Percentiles rank a stretch among this genome's conserved stretches.
Evolutionary conservation across 2,113 vertebrate species (phyloP).

Genomic region (Macrotis lagotis): DNA sequence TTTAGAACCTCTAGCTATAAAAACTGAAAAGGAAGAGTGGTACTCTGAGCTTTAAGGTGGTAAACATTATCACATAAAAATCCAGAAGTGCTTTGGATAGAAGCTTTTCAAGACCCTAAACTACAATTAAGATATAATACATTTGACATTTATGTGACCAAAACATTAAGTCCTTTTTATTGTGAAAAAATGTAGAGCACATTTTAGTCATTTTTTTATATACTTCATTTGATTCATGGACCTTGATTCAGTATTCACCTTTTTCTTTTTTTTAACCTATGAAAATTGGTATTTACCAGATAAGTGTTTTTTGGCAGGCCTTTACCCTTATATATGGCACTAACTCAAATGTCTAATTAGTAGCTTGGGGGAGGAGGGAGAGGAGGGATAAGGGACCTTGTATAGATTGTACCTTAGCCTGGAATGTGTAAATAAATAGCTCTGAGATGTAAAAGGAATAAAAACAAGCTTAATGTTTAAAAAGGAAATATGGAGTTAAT

Average conservation of each 20-base stretch:
- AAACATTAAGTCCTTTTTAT: neutral
- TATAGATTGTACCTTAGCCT: neutral
- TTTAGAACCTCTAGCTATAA: neutral
- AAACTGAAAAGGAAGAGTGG: neutral
- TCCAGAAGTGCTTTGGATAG: neutral
- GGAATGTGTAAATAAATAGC: neutral
- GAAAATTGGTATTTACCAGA: neutral
- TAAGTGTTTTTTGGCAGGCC: constrained; percentile 18
- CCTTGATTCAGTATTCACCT: neutral
- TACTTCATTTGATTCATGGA: constrained; percentile 25
- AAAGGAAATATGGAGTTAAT: constrained; percentile 10
- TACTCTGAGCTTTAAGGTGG: neutral
- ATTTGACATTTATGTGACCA: constrained; percentile 25
- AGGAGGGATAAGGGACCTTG: neutral
- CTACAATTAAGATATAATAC: neutral
- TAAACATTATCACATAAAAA: neutral
- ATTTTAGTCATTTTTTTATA: neutral
- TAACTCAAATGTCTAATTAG: constrained; percentile 8
- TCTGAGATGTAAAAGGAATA: constrained; percentile 4
- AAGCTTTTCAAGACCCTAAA: neutral
- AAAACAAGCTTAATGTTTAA: neutral
- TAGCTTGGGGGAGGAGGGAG: neutral
- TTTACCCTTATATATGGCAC: neutral
- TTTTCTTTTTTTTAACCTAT: constrained; percentile 26
- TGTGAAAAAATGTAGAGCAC: neutral